These are phyloP conservation scores for Palythoa caribaeorum DNA, from an alignment of 92 coral and sea anemone species.

Conservation along the genomic window DNA sequence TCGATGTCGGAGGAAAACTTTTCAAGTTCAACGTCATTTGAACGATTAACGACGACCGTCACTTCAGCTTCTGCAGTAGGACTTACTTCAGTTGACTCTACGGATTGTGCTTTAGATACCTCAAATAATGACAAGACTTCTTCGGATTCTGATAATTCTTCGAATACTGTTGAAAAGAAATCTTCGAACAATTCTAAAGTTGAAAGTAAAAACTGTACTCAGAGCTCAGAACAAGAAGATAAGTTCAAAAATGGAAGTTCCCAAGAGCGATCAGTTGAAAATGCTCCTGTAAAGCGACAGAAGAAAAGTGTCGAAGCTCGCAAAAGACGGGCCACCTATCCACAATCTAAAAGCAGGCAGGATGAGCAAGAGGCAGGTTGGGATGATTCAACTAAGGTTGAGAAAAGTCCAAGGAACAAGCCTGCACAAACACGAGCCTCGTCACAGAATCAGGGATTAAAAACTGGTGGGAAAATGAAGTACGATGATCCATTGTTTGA, in stretches of 20 bases:
- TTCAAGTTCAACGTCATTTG: constrained; percentile 1
- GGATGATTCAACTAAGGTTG: constrained; percentile 72
- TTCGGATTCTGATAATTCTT: not conserved
- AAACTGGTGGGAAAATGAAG: constrained; percentile 64
- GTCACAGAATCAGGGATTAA: constrained; percentile 71
- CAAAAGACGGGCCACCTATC: constrained; percentile 73
- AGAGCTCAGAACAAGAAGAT: constrained; percentile 21
- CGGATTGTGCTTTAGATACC: not conserved
- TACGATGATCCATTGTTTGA: constrained; percentile 89
- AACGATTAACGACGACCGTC: not conserved
- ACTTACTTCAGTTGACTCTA: not conserved
- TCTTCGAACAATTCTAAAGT: constrained; percentile 18
- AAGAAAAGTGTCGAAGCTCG: constrained; percentile 42
- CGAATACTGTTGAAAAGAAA: not conserved
- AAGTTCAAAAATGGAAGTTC: constrained; percentile 65
- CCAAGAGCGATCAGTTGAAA: constrained; percentile 77
- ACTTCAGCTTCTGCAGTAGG: constrained; percentile 10
- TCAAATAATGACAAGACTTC: constrained; percentile 2
- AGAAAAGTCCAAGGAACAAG: constrained; percentile 38
- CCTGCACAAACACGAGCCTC: constrained; percentile 58
- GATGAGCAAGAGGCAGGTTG: constrained; percentile 62
- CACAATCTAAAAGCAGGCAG: constrained; percentile 39
- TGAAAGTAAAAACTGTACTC: constrained; percentile 46
- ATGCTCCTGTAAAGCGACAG: constrained; percentile 54
- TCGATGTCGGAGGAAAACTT: constrained; percentile 13